A percentile compares a stretch with the other conserved stretches of the same genome.
Evolutionary conservation across 2,113 vertebrate species (phyloP).

Genomic region (Struthio camelus): DNA sequence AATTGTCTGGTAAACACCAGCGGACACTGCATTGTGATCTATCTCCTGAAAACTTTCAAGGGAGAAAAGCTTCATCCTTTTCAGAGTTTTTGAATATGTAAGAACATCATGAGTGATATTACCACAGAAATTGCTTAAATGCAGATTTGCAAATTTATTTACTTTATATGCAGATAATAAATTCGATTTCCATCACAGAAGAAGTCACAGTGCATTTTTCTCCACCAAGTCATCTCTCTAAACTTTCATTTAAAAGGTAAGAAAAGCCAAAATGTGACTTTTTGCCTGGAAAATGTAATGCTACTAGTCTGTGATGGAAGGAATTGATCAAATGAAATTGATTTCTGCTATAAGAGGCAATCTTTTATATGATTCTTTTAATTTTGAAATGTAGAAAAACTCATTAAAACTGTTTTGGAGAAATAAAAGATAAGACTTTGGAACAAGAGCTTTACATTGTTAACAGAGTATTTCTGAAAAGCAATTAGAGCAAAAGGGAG

Average conservation of each 20-base stretch:
- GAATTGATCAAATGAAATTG: neutral
- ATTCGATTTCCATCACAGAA: neutral
- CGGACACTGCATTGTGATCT: fast-evolving
- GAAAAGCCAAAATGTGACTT: neutral
- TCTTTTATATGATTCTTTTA: neutral
- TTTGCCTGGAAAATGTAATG: neutral
- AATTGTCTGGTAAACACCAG: neutral
- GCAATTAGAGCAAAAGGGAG: neutral
- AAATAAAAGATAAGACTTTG: neutral
- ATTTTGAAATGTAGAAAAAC: neutral
- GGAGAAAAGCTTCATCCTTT: neutral
- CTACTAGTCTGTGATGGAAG: neutral
- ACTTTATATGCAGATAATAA: neutral
- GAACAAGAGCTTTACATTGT: neutral
- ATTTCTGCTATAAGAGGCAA: neutral
- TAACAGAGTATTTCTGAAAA: neutral
- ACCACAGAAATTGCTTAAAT: neutral
- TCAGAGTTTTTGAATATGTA: neutral
- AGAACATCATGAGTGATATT: neutral
- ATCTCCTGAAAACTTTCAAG: neutral
- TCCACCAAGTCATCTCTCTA: neutral
- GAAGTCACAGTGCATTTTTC: neutral
- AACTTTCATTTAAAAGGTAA: neutral
- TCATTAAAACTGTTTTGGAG: neutral
- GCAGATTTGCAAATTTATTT: neutral